Evolutionary conservation across 2,888 invertebrate genomes (phyloP).

Genomic region (Blastobasis adustella): DNA sequence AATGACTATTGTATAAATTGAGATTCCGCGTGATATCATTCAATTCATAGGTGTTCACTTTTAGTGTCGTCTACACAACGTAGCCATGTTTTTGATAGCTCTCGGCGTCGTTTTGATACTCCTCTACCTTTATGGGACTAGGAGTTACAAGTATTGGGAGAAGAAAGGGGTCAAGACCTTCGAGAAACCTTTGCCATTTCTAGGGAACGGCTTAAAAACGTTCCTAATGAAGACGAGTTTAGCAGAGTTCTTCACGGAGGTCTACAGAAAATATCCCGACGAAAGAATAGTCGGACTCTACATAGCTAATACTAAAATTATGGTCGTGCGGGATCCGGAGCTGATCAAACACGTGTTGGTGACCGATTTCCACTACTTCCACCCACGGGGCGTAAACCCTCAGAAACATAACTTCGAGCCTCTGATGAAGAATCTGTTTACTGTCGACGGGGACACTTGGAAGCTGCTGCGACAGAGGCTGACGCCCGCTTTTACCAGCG

Average conservation of each 20-base stretch:
- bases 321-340: slow-evolving; percentile 44
- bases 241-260: slow-evolving; percentile 24
- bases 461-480: slow-evolving; percentile 44
- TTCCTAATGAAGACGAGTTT: slow-evolving; percentile 15
- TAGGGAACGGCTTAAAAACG: slow-evolving; percentile 14
- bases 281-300: slow-evolving; percentile 44
- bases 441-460: slow-evolving; percentile 49
- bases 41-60: too few relatives aligned
- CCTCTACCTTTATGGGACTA: slow-evolving; percentile 16
- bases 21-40: too few relatives aligned
- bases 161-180: slow-evolving; percentile 16
- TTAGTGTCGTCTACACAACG: too few relatives aligned
- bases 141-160: slow-evolving; percentile 20
- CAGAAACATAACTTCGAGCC: slow-evolving; percentile 31
- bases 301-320: slow-evolving; percentile 31
- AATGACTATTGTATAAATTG: too few relatives aligned
- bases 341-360: slow-evolving; percentile 36
- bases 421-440: slow-evolving; percentile 36
- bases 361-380: slow-evolving; percentile 41
- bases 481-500: slow-evolving; percentile 52
- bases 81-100: background rate
- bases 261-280: slow-evolving; percentile 40
- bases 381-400: slow-evolving; percentile 34
- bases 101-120: slow-evolving; percentile 1
- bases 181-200: slow-evolving; percentile 20